Evolutionary conservation across 2,113 vertebrate species (phyloP).

Genomic region (Ptilorrhoa leucosticta): DNA sequence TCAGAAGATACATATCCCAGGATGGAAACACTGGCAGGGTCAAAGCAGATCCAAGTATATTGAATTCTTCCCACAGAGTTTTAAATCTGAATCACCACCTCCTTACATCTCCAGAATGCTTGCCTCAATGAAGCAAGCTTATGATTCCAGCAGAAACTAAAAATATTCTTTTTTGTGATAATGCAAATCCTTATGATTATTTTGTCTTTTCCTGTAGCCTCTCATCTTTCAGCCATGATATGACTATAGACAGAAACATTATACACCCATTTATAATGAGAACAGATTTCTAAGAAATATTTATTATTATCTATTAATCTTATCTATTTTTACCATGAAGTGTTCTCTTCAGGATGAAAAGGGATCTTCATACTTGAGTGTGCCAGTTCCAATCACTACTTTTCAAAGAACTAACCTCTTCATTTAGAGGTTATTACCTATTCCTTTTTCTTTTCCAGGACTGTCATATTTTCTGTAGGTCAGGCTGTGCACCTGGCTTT

Average conservation of each 20-base stretch:
- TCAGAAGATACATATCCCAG: not conserved
- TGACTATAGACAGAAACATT: not conserved
- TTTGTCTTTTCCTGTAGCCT: not conserved
- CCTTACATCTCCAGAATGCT: not conserved
- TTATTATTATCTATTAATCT: conserved; percentile 12
- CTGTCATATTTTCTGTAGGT: not conserved
- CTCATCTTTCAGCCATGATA: not conserved
- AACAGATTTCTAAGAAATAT: not conserved
- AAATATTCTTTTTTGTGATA: not conserved
- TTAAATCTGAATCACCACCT: not conserved
- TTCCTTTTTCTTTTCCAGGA: not conserved
- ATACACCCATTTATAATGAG: not conserved
- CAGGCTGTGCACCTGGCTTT: not conserved
- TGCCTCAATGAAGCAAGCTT: not conserved
- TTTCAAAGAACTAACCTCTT: not conserved
- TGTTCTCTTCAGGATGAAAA: not conserved
- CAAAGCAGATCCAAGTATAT: not conserved
- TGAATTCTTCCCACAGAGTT: not conserved
- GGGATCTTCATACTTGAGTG: not conserved
- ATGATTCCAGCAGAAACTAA: not conserved
- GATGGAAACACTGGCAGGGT: not conserved
- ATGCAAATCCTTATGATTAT: not conserved
- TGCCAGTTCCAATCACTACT: not conserved
- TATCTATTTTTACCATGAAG: not conserved
- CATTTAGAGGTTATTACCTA: not conserved